Conservation (phyloP, 2,113 vertebrate species). For the Ciconia boyciana region DNA sequence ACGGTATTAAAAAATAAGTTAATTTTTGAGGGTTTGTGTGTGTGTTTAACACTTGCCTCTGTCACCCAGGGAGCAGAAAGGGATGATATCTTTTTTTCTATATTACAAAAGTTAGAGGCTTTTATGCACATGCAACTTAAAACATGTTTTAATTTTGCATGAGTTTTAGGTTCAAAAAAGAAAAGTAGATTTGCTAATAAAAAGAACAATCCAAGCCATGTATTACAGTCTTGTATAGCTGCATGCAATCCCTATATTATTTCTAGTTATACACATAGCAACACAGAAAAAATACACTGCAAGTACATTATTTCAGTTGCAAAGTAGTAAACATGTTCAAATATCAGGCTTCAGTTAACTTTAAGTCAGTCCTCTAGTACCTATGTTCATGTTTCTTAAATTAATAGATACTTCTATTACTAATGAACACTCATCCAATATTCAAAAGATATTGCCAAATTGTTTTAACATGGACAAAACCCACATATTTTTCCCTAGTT, state of each 20-base stretch:
- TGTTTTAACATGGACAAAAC: neutral
- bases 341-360: neutral
- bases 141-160: neutral
- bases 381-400: neutral
- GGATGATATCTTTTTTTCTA: neutral
- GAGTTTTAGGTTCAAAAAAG: neutral
- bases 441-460: neutral
- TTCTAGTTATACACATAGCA: neutral
- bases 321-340: neutral
- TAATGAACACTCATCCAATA: neutral
- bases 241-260: neutral
- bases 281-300: neutral
- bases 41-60: neutral
- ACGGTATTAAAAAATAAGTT: neutral
- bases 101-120: neutral
- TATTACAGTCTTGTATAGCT: neutral
- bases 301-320: neutral
- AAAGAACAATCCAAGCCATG: neutral
- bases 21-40: neutral
- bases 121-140: neutral
- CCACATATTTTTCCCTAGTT: neutral
- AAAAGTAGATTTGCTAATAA: neutral
- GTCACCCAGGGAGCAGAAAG: neutral
- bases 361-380: neutral
- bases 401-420: neutral